phyloP scores from a whole-genome alignment of 1,140 invertebrate genomes.

The Micrasema longulum region DNA sequence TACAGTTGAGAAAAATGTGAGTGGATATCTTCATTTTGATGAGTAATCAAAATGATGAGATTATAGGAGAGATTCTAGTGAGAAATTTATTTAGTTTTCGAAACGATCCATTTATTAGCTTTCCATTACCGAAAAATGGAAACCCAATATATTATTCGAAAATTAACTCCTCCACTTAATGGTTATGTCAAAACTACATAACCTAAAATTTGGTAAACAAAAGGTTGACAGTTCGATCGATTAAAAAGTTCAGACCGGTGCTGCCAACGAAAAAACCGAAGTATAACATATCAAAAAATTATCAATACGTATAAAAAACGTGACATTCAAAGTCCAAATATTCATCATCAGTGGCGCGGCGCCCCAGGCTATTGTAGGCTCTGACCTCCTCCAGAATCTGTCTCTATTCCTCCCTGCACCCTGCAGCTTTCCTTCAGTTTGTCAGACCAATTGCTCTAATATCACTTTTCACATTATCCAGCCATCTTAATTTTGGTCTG shows the following conservation, averaged over 20 bases:
- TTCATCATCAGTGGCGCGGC: too few relatives aligned
- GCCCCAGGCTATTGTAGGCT: too few relatives aligned
- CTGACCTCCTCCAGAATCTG: too few relatives aligned
- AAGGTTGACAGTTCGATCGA: constrained; percentile 20
- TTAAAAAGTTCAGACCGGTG: too few relatives aligned
- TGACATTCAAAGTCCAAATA: too few relatives aligned
- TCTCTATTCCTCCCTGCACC: too few relatives aligned
- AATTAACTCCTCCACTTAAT: background rate
- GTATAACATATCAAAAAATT: background rate
- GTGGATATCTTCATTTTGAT: constrained; percentile 29
- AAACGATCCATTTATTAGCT: background rate
- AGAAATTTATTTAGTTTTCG: background rate
- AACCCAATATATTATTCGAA: background rate
- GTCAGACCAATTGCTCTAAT: too few relatives aligned
- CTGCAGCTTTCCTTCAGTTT: too few relatives aligned
- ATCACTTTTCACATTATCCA: too few relatives aligned
- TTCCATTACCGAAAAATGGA: background rate
- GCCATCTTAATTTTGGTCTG: too few relatives aligned
- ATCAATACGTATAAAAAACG: too few relatives aligned
- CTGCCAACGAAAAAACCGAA: background rate
- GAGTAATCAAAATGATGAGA: too few relatives aligned
- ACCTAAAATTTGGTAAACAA: constrained; percentile 21
- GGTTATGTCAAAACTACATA: background rate
- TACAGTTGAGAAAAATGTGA: constrained; percentile 25
- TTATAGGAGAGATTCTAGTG: background rate